Base-by-base conservation (phyloP, 2,888 invertebrate genomes). In the Lypha dubia region DNA sequence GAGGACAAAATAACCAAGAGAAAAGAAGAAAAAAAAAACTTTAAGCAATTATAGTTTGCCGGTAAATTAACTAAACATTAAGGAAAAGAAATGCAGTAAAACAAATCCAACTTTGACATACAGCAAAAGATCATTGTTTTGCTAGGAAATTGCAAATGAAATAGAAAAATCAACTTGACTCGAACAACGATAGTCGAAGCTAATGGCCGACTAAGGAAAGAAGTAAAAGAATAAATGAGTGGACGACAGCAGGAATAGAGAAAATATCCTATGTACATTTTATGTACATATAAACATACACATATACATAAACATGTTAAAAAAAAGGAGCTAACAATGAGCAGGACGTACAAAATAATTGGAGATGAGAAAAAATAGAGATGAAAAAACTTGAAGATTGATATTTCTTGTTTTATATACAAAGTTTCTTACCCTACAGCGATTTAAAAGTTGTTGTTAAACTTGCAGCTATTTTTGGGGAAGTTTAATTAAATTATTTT, bases 31-130 rank as follows among this genome's bases (percentile, higher is more conserved):
- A 53, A 76, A 76, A 70, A 79, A 77, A 85, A 86, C 71, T 83
- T 84, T 79, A 86, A 86, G 86, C 87, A 87, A 87, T 87, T 87
- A 87, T 85, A 87, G 86, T 86, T 87, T 87, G 83, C 83, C 85
- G 87, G 77, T 86, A 87, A 87, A 87, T 87, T 87, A 87, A 87
- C 56, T 73, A 79, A 83, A 82, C 74, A 85, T 79, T 79, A 77
- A 77, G 58, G 83, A 58, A 24, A 53, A n/a, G 20, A 38, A 49
- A n/a, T 20, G 1, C 24, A 4, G 13, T 44, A 62, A 46, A 62
- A 24, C 32, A 68, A 22, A 24, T 13, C 44, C 75, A 86, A 79
- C 76, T 86, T 83, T 84, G 53, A 44, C 79, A 81, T 58, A 62
- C 58, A 60, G 44, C 24, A 13, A 65, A 35, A 65, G n/a, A 8